phyloP scores from a whole-genome alignment of 35 echinoderm and acorn worm genomes.

The Ophioderma brevispina region DNA sequence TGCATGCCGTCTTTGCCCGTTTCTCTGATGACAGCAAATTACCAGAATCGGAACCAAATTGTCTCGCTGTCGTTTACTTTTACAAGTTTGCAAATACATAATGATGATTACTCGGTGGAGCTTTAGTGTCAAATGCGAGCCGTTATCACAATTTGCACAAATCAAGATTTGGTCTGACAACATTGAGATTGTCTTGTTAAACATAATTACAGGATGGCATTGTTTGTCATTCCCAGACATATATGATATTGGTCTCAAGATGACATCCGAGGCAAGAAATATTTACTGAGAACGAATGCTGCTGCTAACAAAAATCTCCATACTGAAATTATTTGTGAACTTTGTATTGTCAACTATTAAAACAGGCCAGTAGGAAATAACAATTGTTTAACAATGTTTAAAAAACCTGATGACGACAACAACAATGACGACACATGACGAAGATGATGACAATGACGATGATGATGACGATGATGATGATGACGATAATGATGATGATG shows the following conservation, averaged over 20 bases:
- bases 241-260: neutral
- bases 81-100: neutral
- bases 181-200: neutral
- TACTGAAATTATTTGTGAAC: neutral
- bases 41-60: neutral
- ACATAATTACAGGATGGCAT: neutral
- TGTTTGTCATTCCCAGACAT: neutral
- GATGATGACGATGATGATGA: too few species aligned
- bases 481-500: too few species aligned
- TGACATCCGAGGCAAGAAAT: too few species aligned
- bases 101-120: neutral
- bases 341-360: neutral
- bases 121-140: neutral
- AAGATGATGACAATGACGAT: too few species aligned
- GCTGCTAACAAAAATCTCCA: too few species aligned
- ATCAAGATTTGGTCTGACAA: neutral
- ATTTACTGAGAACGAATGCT: too few species aligned
- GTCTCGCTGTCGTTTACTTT: neutral
- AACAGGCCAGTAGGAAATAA: neutral
- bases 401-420: neutral
- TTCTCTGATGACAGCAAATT: too few species aligned
- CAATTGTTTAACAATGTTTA: neutral
- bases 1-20: too few species aligned
- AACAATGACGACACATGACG: too few species aligned
- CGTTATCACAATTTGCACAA: slow-evolving; percentile 6